Evolutionary conservation across 1,140 invertebrate genomes (phyloP), one percentile per base, ranked within the genome.

Genomic region (Anoplolepis gracilipes): DNA sequence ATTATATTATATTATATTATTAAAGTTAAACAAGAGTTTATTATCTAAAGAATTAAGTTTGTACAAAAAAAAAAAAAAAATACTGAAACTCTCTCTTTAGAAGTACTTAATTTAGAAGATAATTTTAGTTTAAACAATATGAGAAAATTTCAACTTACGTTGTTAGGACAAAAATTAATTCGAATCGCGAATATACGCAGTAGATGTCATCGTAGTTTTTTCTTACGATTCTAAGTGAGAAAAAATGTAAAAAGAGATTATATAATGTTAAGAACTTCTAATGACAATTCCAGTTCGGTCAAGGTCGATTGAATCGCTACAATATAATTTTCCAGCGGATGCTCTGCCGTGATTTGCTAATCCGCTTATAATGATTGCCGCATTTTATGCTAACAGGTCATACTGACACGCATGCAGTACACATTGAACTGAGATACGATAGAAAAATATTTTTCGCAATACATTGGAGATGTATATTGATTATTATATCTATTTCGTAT

Each of bases 281-380:
- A 81, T 59, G 82, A 82, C 88, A 86, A 73, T 42, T 46, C 36
- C 30, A 46, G 75, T 59, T 69, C 81, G 46, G 76, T 82, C 81
- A 75, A 70, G 86, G 89, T 87, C 85, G 65, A 89, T 89, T 70
- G 85, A 84, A 69, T 85, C 85, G 25, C 59, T 62, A 59, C 85
- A 77, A 87, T 73, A 70, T 77, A 90, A 90, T 90, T 90, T 90
- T 87, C 88, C 88, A 87, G 88, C 79, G 88, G 81, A 86, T 89
- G 85, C 79, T 13, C 81, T 84, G 73, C 67, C 81, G 76, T 73
- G 78, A 84, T 87, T 73, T 89, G 88, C 89, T 90, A 89, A 90
- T 85, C 85, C 79, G 89, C 61, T 90, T 89, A 89, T 89, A 87
- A 89, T 85, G 79, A 90, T 90, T 89, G 70, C 53, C 62, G 72